Evolutionary conservation across 2,797 vertebrate species (phyloP).

Genomic region (Carcharodon carcharias): DNA sequence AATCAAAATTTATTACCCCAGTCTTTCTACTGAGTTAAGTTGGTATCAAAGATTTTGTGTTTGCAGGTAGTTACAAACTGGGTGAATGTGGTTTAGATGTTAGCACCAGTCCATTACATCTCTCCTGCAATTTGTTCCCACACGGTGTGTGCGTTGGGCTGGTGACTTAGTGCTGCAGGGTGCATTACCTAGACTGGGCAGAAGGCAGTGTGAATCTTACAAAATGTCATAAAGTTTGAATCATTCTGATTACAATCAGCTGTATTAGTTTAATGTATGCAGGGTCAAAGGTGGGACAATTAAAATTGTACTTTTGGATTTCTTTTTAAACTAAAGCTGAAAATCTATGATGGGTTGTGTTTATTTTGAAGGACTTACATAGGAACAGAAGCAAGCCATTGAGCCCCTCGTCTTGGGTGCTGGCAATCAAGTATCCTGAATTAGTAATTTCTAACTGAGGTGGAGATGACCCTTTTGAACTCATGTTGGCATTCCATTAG

Average conservation of each 20-base stretch:
- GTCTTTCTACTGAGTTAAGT: neutral
- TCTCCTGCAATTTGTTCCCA: neutral
- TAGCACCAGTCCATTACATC: neutral
- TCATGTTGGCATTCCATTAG: neutral
- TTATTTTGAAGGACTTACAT: neutral
- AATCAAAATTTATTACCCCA: neutral
- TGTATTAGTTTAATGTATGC: neutral
- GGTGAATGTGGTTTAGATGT: neutral
- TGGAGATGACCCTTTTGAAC: neutral
- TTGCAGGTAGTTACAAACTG: neutral
- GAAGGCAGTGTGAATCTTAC: neutral
- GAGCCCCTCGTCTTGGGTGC: neutral
- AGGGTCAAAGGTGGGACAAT: neutral
- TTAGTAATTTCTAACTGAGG: neutral
- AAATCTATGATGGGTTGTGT: neutral
- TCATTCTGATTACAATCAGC: neutral
- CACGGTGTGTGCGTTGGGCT: neutral
- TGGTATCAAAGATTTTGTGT: neutral
- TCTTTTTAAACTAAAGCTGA: neutral
- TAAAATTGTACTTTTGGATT: neutral
- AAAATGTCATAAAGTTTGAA: neutral
- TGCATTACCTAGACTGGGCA: neutral
- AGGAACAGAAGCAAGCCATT: neutral
- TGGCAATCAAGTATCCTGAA: neutral
- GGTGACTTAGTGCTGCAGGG: neutral